These are phyloP conservation scores for Drosophila austrosaltans DNA, from an alignment of 2,888 invertebrate genomes.

Conservation along the genomic window DNA sequence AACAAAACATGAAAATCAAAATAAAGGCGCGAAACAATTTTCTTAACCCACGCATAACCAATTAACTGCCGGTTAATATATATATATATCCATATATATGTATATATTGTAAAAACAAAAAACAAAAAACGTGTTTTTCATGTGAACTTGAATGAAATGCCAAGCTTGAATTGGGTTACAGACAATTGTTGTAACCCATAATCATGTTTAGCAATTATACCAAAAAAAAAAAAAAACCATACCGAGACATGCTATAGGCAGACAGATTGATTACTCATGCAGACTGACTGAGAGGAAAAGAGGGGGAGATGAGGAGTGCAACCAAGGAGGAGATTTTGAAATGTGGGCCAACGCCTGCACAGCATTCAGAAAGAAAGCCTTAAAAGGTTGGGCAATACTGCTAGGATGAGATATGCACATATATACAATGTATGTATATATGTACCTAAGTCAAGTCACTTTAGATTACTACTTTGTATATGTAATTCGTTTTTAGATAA, in stretches of 20 bases:
- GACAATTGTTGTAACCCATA: constrained; percentile 42
- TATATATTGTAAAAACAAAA: not conserved
- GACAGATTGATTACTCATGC: constrained; percentile 16
- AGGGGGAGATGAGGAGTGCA: not conserved
- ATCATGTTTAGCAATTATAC: constrained; percentile 50
- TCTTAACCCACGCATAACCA: constrained; percentile 59
- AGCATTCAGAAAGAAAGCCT: constrained; percentile 1
- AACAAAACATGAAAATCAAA: not conserved
- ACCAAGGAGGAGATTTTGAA: constrained; percentile 1
- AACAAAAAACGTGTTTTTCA: constrained; percentile 51
- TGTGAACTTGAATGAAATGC: constrained; percentile 74
- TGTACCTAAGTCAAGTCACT: not conserved
- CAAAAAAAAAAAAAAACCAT: constrained; percentile 7
- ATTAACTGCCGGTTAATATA: constrained; percentile 28
- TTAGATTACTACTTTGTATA: not conserved
- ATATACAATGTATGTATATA: not conserved
- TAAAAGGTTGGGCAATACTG: constrained; percentile 1
- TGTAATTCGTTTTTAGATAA: no score
- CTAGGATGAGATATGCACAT: not conserved
- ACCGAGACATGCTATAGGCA: constrained; percentile 18
- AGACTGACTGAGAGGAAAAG: not conserved
- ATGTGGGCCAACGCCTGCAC: constrained; percentile 9
- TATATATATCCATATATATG: no score
- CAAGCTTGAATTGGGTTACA: constrained; percentile 71
- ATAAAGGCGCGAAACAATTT: constrained; percentile 73